phyloP scores from a whole-genome alignment of 2,888 invertebrate species.

The Ophioninae sp. region DNA sequence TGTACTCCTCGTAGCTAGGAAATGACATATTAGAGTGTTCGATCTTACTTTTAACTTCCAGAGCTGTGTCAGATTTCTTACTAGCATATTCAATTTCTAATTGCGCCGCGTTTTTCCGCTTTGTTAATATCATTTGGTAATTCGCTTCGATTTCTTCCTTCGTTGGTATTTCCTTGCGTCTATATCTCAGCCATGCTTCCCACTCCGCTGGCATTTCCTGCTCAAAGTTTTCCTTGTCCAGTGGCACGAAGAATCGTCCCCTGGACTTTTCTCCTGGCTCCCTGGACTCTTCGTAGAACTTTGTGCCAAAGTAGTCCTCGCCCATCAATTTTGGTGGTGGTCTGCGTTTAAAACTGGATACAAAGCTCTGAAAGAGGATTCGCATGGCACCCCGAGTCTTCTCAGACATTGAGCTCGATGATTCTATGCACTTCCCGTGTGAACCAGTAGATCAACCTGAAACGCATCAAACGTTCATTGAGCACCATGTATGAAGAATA shows the following conservation, averaged over 20 bases:
- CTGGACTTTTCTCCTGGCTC: constrained; percentile 83
- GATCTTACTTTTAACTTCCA: not conserved
- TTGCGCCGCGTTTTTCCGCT: constrained; percentile 88
- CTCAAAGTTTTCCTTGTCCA: constrained; percentile 85
- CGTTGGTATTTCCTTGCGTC: constrained; percentile 86
- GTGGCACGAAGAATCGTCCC: constrained; percentile 89
- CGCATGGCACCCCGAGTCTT: constrained; percentile 71
- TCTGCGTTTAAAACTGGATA: constrained; percentile 84
- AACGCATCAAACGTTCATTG: not conserved
- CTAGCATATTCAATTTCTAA: constrained; percentile 84
- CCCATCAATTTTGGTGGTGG: constrained; percentile 83
- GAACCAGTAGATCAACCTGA: not conserved
- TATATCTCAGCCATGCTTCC: constrained; percentile 91
- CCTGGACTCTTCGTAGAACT: constrained; percentile 90
- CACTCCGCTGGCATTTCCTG: constrained; percentile 92
- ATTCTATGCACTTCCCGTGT: not conserved
- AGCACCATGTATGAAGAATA: not conserved
- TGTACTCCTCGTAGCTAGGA: constrained; percentile 85
- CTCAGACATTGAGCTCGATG: constrained; percentile 68
- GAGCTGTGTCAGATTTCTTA: constrained; percentile 73
- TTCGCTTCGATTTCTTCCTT: constrained; percentile 87
- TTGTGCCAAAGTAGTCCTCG: constrained; percentile 90
- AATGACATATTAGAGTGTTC: constrained; percentile 71
- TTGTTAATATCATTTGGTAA: constrained; percentile 87
- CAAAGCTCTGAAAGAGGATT: constrained; percentile 84